phyloP scores from a whole-genome alignment of 1,140 invertebrate species.

The Periplaneta americana region DNA sequence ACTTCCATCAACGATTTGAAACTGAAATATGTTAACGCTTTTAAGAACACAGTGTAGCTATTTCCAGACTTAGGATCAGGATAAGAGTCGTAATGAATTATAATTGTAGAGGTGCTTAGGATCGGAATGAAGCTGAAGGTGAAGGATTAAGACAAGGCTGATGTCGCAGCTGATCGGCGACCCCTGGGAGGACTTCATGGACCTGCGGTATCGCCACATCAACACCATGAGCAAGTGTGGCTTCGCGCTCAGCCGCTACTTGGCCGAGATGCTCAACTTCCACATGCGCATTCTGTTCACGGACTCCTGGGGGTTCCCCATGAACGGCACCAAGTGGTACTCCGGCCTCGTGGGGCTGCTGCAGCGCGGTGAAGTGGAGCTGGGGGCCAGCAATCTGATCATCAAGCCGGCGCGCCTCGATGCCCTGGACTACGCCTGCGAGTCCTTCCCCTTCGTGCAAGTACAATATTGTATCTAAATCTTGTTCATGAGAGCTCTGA shows the following conservation, averaged over 20 bases:
- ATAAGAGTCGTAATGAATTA: too few species aligned
- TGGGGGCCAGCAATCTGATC: slow-evolving; percentile 44
- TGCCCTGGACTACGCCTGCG: slow-evolving; percentile 42
- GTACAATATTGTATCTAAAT: too few species aligned
- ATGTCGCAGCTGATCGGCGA: neutral
- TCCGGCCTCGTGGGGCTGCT: slow-evolving; percentile 45
- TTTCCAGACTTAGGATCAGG: too few species aligned
- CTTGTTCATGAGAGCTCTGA: too few species aligned
- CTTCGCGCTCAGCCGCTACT: neutral
- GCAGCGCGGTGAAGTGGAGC: slow-evolving; percentile 43
- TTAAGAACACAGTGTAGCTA: too few species aligned
- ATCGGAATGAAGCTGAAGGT: too few species aligned
- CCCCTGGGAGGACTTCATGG: neutral
- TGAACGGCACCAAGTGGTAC: slow-evolving; percentile 41
- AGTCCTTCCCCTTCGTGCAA: slow-evolving; percentile 41
- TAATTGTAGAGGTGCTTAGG: too few species aligned
- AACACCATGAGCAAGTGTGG: neutral
- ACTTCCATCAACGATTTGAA: too few species aligned
- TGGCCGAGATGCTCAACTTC: neutral
- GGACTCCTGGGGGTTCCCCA: neutral
- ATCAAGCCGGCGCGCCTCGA: slow-evolving; percentile 45
- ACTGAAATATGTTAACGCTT: too few species aligned
- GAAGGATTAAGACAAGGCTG: too few species aligned
- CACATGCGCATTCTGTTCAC: neutral
- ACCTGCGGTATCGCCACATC: neutral